These are phyloP conservation scores for Aplidium turbinatum DNA, from an alignment of 23 tunicate species.

Conservation along the genomic window DNA sequence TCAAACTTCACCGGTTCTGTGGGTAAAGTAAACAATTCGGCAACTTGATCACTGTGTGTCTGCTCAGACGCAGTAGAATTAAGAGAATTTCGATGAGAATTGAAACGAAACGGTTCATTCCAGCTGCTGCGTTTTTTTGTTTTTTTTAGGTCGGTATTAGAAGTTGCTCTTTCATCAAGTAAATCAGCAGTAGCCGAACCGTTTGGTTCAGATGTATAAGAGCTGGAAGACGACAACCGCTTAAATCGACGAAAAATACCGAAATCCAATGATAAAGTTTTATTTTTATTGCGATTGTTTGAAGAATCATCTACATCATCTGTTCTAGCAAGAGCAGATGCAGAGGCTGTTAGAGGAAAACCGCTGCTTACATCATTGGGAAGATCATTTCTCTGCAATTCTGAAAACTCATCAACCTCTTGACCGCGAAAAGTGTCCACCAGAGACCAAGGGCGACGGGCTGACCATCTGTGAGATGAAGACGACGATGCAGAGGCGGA, in stretches of 20 bases:
- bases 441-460: slow-evolving; percentile 58
- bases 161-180: too few relatives aligned
- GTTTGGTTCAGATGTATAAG: too few relatives aligned
- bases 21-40: too few relatives aligned
- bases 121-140: too few relatives aligned
- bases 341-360: slow-evolving; percentile 25
- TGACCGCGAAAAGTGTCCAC: slow-evolving; percentile 45
- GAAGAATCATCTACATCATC: neutral
- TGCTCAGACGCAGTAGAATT: too few relatives aligned
- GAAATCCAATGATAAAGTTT: slow-evolving; percentile 52
- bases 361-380: neutral
- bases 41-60: too few relatives aligned
- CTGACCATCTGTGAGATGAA: slow-evolving; percentile 33
- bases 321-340: slow-evolving; percentile 47
- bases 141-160: too few relatives aligned
- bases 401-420: slow-evolving; percentile 33
- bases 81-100: too few relatives aligned
- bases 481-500: slow-evolving; percentile 61
- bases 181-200: too few relatives aligned
- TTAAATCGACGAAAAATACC: slow-evolving; percentile 39
- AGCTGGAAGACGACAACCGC: slow-evolving; percentile 6
- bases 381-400: neutral
- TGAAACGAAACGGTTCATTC: too few relatives aligned
- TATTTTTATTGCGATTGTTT: slow-evolving; percentile 2
- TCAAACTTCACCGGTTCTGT: too few relatives aligned